Evolutionary conservation across 2,797 vertebrate species (phyloP), one percentile per base, ranked within the genome.

Genomic region (Trachops cirrhosus): DNA sequence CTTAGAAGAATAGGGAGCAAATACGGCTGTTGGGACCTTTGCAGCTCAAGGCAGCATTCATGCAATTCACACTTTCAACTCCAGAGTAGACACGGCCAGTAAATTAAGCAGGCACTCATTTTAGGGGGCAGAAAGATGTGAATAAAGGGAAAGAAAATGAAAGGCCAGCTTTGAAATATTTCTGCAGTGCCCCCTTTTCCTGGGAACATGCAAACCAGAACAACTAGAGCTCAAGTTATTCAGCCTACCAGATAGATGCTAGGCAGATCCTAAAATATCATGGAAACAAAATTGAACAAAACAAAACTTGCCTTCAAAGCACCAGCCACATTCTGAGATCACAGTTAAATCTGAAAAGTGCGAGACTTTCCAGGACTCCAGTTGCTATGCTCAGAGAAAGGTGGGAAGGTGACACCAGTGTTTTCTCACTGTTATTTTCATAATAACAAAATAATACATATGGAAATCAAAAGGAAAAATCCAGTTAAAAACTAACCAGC

Each of bases 251-350:
- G 24, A 83, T 22, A 92, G 48, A 82, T 68, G 39, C 84, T 57
- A 92, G 50, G 70, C 91, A 96, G 79, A 94, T n/a, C 64, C 85
- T 82, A 96, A 91, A 79, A 94, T 46, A 92, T 88, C 86, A 80
- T 46, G 79, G 74, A 91, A 91, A 96, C 82, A 95, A 91, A 96
- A 93, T 1, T 34, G 70, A 95, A 84, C 86, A 91, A 87, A 95
- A 96, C 84, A 87, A 95, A 97, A 87, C 85, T n/a, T 95, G 85
- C 78, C 88, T 85, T 93, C 59, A 96, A 95, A 97, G 46, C 24
- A 83, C 41, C 39, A 95, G 86, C 34, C 44, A 89, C 44, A 73
- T 89, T 93, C 93, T 97, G 88, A 97, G 83, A 86, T 67, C 86
- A 95, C 2, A 80, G 70, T 79, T 94, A 96, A 93, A 92, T 75